These are phyloP conservation scores for Merodon equestris DNA, from an alignment of 2,888 invertebrate genomes.

Conservation along the genomic window DNA sequence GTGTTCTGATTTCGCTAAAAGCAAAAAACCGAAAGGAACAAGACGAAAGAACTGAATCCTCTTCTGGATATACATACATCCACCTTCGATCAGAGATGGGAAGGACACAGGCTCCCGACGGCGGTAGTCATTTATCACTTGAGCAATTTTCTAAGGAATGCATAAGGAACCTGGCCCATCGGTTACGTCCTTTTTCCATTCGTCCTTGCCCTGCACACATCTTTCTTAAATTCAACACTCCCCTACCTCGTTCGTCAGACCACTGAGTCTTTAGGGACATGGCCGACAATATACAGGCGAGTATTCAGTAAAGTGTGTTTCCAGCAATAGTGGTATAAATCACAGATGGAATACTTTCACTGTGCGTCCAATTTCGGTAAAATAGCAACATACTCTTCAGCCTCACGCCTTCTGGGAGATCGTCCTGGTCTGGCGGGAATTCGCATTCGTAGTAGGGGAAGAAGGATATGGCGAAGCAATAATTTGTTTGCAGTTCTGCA, in stretches of 20 bases:
- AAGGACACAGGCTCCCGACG: slow-evolving; percentile 50
- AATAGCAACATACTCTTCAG: slow-evolving; percentile 8
- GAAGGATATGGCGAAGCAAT: slow-evolving; percentile 60
- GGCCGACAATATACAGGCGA: not conserved
- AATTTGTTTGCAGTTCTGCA: slow-evolving; percentile 66
- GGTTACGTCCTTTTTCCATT: not conserved
- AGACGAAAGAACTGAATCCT: slow-evolving; percentile 28
- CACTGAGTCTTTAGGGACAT: no score
- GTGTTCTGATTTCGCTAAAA: slow-evolving; percentile 52
- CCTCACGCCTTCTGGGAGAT: not conserved
- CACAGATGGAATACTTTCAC: slow-evolving; percentile 50
- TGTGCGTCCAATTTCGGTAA: slow-evolving; percentile 31
- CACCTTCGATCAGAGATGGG: slow-evolving; percentile 33
- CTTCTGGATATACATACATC: slow-evolving; percentile 25
- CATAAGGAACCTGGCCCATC: slow-evolving; percentile 50
- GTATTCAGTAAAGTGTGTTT: not conserved
- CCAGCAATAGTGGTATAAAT: slow-evolving; percentile 42
- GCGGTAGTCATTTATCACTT: slow-evolving; percentile 58
- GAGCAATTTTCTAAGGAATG: slow-evolving; percentile 61
- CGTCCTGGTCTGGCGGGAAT: no score
- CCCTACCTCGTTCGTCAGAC: no score
- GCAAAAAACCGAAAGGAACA: slow-evolving; percentile 1
- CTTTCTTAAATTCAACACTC: no score
- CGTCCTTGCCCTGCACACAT: not conserved
- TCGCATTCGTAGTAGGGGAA: not conserved